Evolutionary conservation across 1,140 invertebrate genomes (phyloP), one percentile per base, ranked within the genome.

Genomic region (Pogonognathellus flavescens): DNA sequence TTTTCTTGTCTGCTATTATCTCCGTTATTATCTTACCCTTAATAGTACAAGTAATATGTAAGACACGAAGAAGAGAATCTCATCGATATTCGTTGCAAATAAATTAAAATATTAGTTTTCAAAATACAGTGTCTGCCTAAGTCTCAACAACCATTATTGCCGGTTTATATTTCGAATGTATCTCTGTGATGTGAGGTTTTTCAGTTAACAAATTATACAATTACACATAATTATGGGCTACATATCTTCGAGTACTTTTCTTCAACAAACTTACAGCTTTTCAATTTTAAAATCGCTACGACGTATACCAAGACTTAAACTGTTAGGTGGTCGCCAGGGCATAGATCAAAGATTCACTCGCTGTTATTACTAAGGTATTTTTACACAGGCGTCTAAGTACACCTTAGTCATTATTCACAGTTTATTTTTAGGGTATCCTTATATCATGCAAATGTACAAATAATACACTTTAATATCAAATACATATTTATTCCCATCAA

Each of bases 41-140:
- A 76, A 76, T 76, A 76, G 70, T 76, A 76, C 70, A 18, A 76
- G 70, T 76, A 76, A 76, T 76, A 76, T 50, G 70, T 76, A 76
- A 76, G 70, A 76, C 70, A 76, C 70, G 70, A 76, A 76, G 70
- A 76, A 76, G 49, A 49, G 70, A 76, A 76, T 76, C 70, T 76
- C 70, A 76, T 76, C 70, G 70, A 76, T 76, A 76, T 76, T 41
- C 70, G 70, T 76, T 76, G 70, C 70, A 76, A 76, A 76, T 76
- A 76, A 76, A 76, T 76, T 76, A 76, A 76, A 76, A 76, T 76
- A 76, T 76, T 49, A 76, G 70, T 76, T 76, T 76, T 76, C 70
- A 76, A 76, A 76, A 18, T 76, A 76, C 70, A 76, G 70, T 76
- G 41, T 49, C 70, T n/a, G 31, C 22, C 14, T 49, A 76, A 7